phyloP scores from a whole-genome alignment of 2,888 invertebrate species.

The Cheilosia soror region DNA sequence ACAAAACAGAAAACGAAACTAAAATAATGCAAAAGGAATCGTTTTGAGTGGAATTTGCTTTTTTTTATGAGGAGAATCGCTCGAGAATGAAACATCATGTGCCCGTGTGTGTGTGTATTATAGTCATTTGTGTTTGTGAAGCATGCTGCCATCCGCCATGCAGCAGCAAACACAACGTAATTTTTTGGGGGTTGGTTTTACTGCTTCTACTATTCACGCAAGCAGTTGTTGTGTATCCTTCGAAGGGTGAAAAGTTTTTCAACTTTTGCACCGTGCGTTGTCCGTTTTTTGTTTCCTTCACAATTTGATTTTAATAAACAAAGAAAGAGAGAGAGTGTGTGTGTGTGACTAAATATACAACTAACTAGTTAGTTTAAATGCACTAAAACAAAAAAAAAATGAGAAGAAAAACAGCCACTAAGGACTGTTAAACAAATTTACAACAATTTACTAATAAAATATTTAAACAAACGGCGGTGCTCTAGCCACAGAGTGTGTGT shows the following conservation, averaged over 20 bases:
- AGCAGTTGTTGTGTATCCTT: constrained; percentile 84
- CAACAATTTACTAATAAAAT: constrained; percentile 46
- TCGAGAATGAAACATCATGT: constrained; percentile 76
- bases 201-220: constrained; percentile 79
- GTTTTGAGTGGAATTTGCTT: constrained; percentile 38
- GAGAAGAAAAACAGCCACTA: constrained; percentile 48
- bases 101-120: constrained; percentile 13
- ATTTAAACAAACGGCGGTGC: constrained; percentile 55
- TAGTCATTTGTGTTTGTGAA: constrained; percentile 64
- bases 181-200: constrained; percentile 80
- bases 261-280: constrained; percentile 81
- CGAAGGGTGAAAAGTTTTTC: constrained; percentile 83
- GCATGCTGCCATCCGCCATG: constrained; percentile 77
- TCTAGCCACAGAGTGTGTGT: constrained; percentile 57
- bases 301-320: constrained; percentile 75
- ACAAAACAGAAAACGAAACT: constrained; percentile 44
- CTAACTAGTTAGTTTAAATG: constrained; percentile 42
- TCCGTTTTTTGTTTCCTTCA: constrained; percentile 78
- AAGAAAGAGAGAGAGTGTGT: constrained; percentile 52
- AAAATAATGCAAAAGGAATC: constrained; percentile 33
- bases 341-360: constrained; percentile 51
- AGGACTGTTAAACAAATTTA: constrained; percentile 69
- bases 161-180: constrained; percentile 65
- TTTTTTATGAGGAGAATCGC: constrained; percentile 63
- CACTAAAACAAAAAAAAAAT: neutral